A percentile compares a stretch with the other conserved stretches of the same genome.
Evolutionary conservation across 2,797 vertebrate genomes (phyloP).

Genomic region (Balearica regulorum): DNA sequence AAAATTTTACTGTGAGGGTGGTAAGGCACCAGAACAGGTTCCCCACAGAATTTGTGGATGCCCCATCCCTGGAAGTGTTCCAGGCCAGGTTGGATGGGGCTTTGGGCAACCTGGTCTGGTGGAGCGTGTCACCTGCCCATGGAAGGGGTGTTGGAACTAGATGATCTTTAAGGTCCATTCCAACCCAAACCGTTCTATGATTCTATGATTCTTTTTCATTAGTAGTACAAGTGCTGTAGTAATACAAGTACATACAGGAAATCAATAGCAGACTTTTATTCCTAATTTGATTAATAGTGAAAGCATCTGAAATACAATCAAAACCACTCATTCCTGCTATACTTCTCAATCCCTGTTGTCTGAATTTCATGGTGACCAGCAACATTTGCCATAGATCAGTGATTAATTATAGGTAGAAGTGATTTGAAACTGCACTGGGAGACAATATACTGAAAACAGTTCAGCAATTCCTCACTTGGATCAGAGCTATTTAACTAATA

Average conservation of each 20-base stretch:
- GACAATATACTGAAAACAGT: neutral
- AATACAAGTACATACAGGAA: neutral
- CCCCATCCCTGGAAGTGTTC: no score
- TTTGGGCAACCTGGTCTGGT: no score
- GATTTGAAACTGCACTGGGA: neutral
- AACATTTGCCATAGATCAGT: neutral
- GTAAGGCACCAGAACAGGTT: no score
- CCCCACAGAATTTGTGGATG: no score
- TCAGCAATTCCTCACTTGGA: neutral
- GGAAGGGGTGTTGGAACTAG: no score
- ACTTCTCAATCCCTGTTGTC: neutral
- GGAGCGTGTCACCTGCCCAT: no score
- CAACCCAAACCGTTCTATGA: no score
- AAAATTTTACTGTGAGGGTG: no score
- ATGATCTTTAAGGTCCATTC: no score
- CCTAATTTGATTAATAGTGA: neutral
- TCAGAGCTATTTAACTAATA: neutral
- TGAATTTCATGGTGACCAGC: neutral
- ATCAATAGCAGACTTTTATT: neutral
- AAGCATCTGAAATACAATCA: neutral
- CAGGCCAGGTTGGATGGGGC: no score
- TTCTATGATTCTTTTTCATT: neutral
- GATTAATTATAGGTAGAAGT: neutral
- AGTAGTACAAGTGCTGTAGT: neutral
- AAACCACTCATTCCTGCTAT: neutral